These are phyloP conservation scores for Momotus momota DNA, from an alignment of 2,797 vertebrate species.

Conservation along the genomic window DNA sequence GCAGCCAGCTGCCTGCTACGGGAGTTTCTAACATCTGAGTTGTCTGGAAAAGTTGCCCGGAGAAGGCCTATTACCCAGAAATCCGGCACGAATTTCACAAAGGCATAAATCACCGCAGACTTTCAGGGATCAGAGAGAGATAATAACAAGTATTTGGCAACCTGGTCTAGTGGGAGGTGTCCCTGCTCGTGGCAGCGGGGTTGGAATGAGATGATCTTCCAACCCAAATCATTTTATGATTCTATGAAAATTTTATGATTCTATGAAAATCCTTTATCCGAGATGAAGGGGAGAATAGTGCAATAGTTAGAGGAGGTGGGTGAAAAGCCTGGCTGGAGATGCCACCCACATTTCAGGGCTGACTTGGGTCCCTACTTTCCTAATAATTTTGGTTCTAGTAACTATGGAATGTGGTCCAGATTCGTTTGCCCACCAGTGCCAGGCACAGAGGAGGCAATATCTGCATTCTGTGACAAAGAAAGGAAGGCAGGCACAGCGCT, in stretches of 20 bases:
- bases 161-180: too few species aligned
- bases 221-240: not conserved
- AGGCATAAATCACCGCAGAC: not conserved
- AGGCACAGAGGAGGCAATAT: not conserved
- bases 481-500: not conserved
- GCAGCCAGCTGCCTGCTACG: not conserved
- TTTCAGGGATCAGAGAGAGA: not conserved
- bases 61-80: not conserved
- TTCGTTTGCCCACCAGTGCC: not conserved
- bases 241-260: not conserved
- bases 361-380: not conserved
- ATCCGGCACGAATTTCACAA: not conserved
- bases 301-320: not conserved
- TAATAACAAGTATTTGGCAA: not conserved
- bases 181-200: too few species aligned
- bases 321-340: not conserved
- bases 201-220: not conserved
- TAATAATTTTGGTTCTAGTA: not conserved
- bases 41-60: not conserved
- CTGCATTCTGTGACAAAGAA: not conserved
- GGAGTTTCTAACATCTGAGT: fast-evolving
- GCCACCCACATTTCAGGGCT: not conserved
- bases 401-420: not conserved
- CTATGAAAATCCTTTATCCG: not conserved
- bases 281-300: not conserved